phyloP scores from a whole-genome alignment of 92 coral and sea anemone genomes.

The Phenganax marumi region DNA sequence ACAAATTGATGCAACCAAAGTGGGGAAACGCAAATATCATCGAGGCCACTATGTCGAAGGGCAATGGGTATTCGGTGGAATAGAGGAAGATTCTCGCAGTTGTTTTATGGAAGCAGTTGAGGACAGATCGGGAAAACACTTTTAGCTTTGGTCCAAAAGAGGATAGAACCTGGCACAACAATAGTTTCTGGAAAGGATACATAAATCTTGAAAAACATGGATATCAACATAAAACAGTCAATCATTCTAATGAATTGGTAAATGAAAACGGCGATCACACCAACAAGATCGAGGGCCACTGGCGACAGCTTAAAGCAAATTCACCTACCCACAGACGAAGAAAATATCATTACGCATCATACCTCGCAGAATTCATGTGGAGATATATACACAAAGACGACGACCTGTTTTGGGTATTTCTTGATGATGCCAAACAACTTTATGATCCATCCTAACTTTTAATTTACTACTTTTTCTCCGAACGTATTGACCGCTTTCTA shows the following conservation, averaged over 20 bases:
- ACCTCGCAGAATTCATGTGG: not conserved
- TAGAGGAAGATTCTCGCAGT: conserved; percentile 11
- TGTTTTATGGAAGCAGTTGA: conserved; percentile 25
- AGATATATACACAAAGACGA: not conserved
- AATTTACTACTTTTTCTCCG: too few relatives aligned
- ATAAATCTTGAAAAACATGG: not conserved
- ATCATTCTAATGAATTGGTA: not conserved
- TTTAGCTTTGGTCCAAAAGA: conserved; percentile 11
- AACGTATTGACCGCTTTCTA: too few relatives aligned
- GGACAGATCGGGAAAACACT: conserved; percentile 31
- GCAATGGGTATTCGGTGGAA: conserved; percentile 33
- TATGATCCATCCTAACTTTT: too few relatives aligned
- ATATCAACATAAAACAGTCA: not conserved
- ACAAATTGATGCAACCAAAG: conserved; percentile 24
- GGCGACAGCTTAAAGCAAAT: not conserved
- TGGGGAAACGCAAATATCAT: conserved; percentile 34
- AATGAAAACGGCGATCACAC: not conserved
- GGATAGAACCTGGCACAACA: not conserved
- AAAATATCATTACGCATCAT: not conserved
- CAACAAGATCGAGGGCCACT: not conserved
- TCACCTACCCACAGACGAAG: not conserved
- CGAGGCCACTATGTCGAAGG: conserved; percentile 24
- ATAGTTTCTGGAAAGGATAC: not conserved
- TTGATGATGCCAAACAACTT: too few relatives aligned
- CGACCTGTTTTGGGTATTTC: too few relatives aligned